Conservation (phyloP, 92 coral and sea anemone genomes). For the Galaxea fascicularis region DNA sequence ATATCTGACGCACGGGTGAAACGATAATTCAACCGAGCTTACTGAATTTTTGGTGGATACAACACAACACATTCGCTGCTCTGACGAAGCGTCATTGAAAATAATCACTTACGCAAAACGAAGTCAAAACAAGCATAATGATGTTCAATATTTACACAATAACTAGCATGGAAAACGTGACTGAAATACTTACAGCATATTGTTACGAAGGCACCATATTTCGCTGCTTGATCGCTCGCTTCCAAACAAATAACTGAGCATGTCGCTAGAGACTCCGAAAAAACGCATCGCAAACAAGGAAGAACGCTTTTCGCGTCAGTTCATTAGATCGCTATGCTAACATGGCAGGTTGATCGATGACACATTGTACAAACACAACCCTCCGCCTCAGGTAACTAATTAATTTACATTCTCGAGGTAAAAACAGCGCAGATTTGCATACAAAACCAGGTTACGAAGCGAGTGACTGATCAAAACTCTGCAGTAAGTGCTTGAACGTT, state of each 20-base stretch:
- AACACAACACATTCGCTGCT: not conserved
- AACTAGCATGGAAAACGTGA: not conserved
- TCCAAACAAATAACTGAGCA: not conserved
- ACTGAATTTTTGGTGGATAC: not conserved
- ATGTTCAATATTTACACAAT: not conserved
- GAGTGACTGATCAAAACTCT: not conserved
- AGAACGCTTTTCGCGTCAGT: not conserved
- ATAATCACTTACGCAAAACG: not conserved
- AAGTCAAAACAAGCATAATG: not conserved
- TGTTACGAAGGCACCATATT: conserved; percentile 51
- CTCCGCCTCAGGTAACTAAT: not conserved
- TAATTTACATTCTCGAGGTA: not conserved
- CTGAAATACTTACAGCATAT: conserved; percentile 33
- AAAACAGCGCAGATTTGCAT: not conserved
- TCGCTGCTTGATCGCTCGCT: not conserved
- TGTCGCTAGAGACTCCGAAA: not conserved
- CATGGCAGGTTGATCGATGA: not conserved
- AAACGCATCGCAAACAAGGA: not conserved
- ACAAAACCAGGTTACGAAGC: not conserved
- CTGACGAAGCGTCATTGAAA: not conserved
- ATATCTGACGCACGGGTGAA: not conserved
- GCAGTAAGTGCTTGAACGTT: not conserved
- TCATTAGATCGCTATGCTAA: not conserved
- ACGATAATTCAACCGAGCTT: not conserved
- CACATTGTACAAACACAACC: not conserved